Conservation (phyloP, 2,888 invertebrate genomes). For the Hirtodrosophila trivittata region DNA sequence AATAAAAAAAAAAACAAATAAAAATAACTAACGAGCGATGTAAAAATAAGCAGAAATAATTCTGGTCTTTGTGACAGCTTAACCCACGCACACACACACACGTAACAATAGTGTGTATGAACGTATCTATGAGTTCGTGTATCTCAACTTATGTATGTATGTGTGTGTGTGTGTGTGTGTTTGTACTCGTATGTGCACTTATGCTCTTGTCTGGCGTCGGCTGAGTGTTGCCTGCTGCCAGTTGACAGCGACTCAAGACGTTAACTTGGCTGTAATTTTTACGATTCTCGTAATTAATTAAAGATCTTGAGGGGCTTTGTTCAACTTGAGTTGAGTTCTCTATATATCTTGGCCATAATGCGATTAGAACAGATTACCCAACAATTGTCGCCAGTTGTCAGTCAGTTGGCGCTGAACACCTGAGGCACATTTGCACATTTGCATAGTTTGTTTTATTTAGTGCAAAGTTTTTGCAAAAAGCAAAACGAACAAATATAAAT, state of each 20-base stretch:
- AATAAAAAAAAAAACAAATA: conserved; percentile 10
- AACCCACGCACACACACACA: conserved; percentile 63
- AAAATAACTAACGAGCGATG: conserved; percentile 57
- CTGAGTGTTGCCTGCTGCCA: conserved; percentile 11
- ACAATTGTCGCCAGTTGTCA: conserved; percentile 60
- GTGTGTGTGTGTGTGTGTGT: conserved; percentile 15
- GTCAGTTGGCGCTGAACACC: conserved; percentile 51
- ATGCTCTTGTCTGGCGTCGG: conserved; percentile 43
- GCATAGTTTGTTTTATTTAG: conserved; percentile 75
- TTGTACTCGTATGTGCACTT: conserved; percentile 47
- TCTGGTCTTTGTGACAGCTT: conserved; percentile 78
- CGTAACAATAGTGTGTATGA: not conserved
- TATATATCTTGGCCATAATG: conserved; percentile 62
- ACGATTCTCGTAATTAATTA: conserved; percentile 53
- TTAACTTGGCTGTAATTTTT: conserved; percentile 48
- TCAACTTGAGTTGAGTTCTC: conserved; percentile 11
- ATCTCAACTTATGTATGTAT: conserved; percentile 11
- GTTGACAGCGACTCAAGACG: conserved; percentile 57
- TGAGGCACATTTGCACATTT: conserved; percentile 64
- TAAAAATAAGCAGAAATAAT: conserved; percentile 78
- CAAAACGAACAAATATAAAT: conserved; percentile 61
- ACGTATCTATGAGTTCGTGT: conserved; percentile 12
- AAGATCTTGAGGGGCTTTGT: conserved; percentile 50
- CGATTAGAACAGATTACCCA: conserved; percentile 80
- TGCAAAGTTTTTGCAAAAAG: conserved; percentile 37